Evolutionary conservation across 2,113 vertebrate species (phyloP), one percentile per base, ranked within the genome.

Genomic region (Pyxicephalus adspersus): DNA sequence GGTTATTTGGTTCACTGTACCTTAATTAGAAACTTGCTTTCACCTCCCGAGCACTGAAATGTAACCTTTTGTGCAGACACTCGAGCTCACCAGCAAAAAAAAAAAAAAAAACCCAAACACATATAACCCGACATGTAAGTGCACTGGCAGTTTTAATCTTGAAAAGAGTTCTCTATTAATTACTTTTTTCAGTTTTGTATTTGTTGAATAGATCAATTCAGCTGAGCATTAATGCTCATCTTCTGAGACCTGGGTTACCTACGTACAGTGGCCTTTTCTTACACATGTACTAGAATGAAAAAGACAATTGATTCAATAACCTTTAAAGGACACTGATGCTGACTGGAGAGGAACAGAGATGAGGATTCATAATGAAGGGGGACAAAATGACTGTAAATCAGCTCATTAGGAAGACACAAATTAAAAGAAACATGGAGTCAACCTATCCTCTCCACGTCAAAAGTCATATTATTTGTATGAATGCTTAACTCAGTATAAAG

Each of bases 321-420:
- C 78, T 81, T 81, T 81, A 72, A 81, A 81, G 68, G 78, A 73
- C 78, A 28, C 68, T 54, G 68, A 63, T 81, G 45, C 25, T n/a
- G 58, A 63, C 70, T 81, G 68, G 58, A 81, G 58, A 81, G 72
- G 60, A 73, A 57, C 58, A 55, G 45, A 55, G 58, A 81, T 72
- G 67, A 81, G 61, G 78, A 81, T 55, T 55, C 68, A 64, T 81
- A 73, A 81, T 64, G 67, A 81, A 81, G 55, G 60, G 73, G 78
- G 67, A 80, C 78, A 80, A 80, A 80, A 80, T 73, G 68, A 81
- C 68, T 64, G 68, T 81, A 81, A 81, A 81, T 81, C 77, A 80
- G 77, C 65, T 80, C 20, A 25, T 80, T 80, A 71, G 66, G 51
- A 60, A 80, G 31, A 71, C 77, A 71, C 65, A 71, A 70, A 80